Conservation (phyloP, 2,888 invertebrate species). For the Cecidostiba fungosa region DNA sequence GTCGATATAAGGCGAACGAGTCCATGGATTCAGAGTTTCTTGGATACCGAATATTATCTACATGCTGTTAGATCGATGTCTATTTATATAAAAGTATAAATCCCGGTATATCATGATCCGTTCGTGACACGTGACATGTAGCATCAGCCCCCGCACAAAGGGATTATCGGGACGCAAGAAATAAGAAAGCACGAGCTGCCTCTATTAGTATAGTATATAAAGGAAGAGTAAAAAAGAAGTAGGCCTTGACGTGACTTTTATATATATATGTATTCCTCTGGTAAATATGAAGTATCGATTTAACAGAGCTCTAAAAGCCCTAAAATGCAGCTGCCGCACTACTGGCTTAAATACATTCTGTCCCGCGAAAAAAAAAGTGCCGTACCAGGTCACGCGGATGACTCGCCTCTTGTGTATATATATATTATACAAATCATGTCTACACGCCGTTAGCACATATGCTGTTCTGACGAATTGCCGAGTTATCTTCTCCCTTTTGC, state of each 20-base stretch:
- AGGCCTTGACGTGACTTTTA: constrained; percentile 61
- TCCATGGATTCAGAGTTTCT: background rate
- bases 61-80: background rate
- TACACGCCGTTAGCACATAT: background rate
- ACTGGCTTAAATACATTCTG: background rate
- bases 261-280: constrained; percentile 33
- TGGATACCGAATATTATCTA: background rate
- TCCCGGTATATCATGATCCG: background rate
- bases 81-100: background rate
- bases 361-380: constrained; percentile 29
- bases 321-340: constrained; percentile 17
- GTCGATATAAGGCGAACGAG: too few relatives aligned
- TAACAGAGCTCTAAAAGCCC: constrained; percentile 54
- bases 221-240: constrained; percentile 4
- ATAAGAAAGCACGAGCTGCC: background rate
- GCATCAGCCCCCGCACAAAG: background rate
- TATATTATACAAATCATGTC: background rate
- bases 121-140: background rate
- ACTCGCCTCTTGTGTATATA: background rate
- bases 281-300: constrained; percentile 63
- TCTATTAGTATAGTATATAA: background rate
- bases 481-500: constrained; percentile 2
- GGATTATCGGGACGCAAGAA: background rate
- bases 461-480: background rate
- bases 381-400: constrained; percentile 50